Evolutionary conservation across 1,140 invertebrate genomes (phyloP), one percentile per base, ranked within the genome.

Genomic region (Chironomus striatipennis): DNA sequence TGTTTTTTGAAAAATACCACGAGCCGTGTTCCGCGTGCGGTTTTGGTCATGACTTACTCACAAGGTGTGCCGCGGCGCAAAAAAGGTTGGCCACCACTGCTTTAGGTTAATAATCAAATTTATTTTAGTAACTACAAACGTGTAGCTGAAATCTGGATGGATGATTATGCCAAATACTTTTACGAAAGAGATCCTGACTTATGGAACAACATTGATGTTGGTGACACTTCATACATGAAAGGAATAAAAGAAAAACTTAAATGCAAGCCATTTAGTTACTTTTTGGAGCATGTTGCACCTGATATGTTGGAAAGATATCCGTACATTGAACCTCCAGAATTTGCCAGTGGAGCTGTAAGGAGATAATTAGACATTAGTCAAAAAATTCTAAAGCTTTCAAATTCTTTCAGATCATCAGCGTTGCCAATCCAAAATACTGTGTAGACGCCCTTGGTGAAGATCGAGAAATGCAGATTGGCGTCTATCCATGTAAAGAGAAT

Each of bases 91-190:
- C n/a, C n/a, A n/a, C n/a, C n/a, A n/a, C n/a, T n/a, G n/a, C n/a
- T n/a, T n/a, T n/a, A n/a, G n/a, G n/a, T n/a, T n/a, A n/a, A n/a
- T n/a, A n/a, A n/a, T n/a, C n/a, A n/a, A n/a, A n/a, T 57, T 74
- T 75, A 76, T 78, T 70, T 80, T 92, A 82, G 84, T 88, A 85
- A 95, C 87, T 86, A 93, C 85, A 81, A 90, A 83, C 84, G 93
- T 47, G 87, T 93, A 7, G 93, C 91, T 0, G 90, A 94, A 79
- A 91, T 95, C 2, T 96, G 94, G 94, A 94, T 96, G 92, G 93
- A 94, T 79, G 91, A 93, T 75, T 94, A 93, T 77, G 89, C 89
- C 15, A 84, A 94, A 70, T 90, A 89, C 77, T 79, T 94, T 10
- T 94, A 94, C 79, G 83, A 85, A 7, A 83, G 87, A 7, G 80